These are phyloP conservation scores for Sycobia sp. DNA, from an alignment of 1,140 invertebrate species.

Conservation along the genomic window DNA sequence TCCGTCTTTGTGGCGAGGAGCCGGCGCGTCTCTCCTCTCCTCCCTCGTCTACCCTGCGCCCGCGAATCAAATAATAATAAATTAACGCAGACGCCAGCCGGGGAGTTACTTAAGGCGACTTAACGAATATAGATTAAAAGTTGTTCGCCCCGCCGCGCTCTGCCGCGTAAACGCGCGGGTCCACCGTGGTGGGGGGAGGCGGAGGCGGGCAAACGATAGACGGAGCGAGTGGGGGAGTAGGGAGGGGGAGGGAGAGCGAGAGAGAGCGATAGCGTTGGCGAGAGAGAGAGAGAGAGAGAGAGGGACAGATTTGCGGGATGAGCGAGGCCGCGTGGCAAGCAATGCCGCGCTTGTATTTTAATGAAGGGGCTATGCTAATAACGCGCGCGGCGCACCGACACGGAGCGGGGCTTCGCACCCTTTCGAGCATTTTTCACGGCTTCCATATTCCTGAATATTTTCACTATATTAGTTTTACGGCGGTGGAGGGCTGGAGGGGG, in stretches of 20 bases:
- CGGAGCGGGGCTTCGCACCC: too few relatives aligned
- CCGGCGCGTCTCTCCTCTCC: conserved; percentile 22
- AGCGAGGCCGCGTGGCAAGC: conserved; percentile 17
- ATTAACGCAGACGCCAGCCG: conserved; percentile 43
- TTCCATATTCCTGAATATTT: too few relatives aligned
- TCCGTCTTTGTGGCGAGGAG: too few relatives aligned
- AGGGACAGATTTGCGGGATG: conserved; percentile 50
- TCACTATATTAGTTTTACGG: too few relatives aligned
- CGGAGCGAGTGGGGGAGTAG: conserved; percentile 33
- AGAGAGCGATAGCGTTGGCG: conserved; percentile 35
- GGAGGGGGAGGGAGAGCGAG: conserved; percentile 28
- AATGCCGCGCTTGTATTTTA: conserved; percentile 55
- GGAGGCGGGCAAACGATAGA: too few relatives aligned
- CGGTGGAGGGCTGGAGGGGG: too few relatives aligned
- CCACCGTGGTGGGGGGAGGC: too few relatives aligned
- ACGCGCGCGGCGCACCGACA: conserved; percentile 46
- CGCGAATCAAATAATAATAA: conserved; percentile 51
- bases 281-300: conserved; percentile 35
- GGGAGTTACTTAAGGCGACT: conserved; percentile 51
- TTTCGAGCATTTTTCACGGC: conserved; percentile 46
- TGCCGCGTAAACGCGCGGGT: conserved; percentile 33
- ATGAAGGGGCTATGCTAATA: conserved; percentile 57
- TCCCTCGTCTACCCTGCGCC: conserved; percentile 1
- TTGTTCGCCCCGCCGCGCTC: conserved; percentile 39
- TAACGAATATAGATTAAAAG: conserved; percentile 60